Evolutionary conservation across 2,797 vertebrate species (phyloP), one percentile per base, ranked within the genome.

Genomic region (Telmatherina bonti): DNA sequence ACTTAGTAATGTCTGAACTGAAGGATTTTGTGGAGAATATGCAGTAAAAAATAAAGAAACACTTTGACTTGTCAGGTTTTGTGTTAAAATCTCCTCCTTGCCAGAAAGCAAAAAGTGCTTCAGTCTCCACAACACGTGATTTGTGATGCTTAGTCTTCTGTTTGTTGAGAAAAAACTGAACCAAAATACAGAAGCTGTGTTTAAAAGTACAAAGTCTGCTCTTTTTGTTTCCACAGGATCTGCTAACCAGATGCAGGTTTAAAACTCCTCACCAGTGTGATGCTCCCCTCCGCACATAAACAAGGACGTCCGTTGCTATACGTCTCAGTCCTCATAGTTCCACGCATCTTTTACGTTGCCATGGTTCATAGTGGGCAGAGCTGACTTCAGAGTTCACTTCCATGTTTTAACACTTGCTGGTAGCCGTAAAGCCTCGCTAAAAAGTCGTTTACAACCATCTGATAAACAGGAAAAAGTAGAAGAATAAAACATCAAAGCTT

Each of bases 1-100:
- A 33, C 8, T 24, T 45, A 4, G 1, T 18, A 56, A 35, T 53
- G 47, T 52, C 64, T 29, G 10, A 27, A 76, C 41, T 16, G 63
- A 30, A 30, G 31, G 49, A 24, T 35, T 67, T 72, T 27, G 22
- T 58, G n/a, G 49, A 51, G 56, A 62, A 33, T 49, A 29, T 38
- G 1, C 52, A 16, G 13, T 27, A 16, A 27, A 16, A 53, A 27
- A 2, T 24, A 53, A 54, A 27, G 18, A 54, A 16, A 9, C 2
- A 6, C 27, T 54, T 54, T 29, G 1, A 18, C 52, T 29, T 4
- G 52, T 54, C 24, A 53, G 51, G 22, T 29, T 27, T 29, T 54
- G 52, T 7, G 22, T 47, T 22, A 47, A 47, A 47, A 29, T 7
- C 24, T 27, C 12, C 15, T 29, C 1, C 8, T 16, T 53, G 13